Evolutionary conservation across 37 sponge, comb jelly and placozoan species (phyloP).

Genomic region (Chondrilla cf. caribensis): DNA sequence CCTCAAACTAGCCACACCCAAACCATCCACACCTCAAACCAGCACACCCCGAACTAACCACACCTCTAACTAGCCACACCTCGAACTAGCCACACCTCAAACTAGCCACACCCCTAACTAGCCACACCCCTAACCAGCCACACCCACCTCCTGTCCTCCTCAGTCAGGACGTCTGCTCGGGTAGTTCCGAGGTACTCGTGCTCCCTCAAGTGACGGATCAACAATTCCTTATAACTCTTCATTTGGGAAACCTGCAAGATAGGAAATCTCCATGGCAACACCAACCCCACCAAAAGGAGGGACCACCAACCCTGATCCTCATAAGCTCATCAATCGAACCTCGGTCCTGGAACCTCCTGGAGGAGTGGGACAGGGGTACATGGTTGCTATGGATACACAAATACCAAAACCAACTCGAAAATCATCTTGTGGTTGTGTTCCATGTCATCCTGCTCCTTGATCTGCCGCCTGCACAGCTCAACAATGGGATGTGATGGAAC

Average conservation of each 20-base stretch:
- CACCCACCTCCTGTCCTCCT: not conserved
- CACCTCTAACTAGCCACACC: too few relatives aligned
- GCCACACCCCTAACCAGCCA: not conserved
- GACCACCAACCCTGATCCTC: too few relatives aligned
- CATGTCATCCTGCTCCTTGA: constrained; percentile 21
- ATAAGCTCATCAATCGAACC: too few relatives aligned
- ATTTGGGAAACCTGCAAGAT: constrained; percentile 12
- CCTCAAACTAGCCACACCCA: too few relatives aligned
- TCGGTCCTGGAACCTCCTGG: too few relatives aligned
- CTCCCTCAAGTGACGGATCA: constrained; percentile 33
- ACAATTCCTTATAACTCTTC: constrained; percentile 1
- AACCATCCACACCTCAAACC: too few relatives aligned
- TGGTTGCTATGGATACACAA: too few relatives aligned
- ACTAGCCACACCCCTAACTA: not conserved
- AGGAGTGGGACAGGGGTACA: too few relatives aligned
- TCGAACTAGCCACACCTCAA: too few relatives aligned
- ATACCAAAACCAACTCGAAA: not conserved
- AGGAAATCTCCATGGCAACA: not conserved
- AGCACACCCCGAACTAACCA: too few relatives aligned
- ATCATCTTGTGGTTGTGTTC: not conserved
- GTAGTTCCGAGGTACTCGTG: constrained; percentile 8
- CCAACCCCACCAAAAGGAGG: not conserved
- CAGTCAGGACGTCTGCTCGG: not conserved
- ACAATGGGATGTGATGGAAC: constrained; percentile 12
- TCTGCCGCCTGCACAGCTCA: constrained; percentile 9